Evolutionary conservation across 92 coral and sea anemone species (phyloP), one percentile per base, ranked within the genome.

Genomic region (Nematostella vectensis): DNA sequence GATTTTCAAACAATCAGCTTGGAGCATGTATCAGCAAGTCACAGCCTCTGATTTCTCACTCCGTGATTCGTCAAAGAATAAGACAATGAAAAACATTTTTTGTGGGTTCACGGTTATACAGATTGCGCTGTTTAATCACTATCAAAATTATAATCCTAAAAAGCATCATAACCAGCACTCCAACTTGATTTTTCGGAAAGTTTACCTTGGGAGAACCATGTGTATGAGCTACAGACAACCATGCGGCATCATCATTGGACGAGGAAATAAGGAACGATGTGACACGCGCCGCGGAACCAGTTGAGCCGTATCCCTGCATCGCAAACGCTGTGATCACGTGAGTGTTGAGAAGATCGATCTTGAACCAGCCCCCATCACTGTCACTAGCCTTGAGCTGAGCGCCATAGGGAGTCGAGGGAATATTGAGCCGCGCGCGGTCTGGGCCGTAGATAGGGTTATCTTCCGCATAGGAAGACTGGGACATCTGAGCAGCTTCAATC

Each of bases 281-380:
- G 19, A 17, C 18, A 9, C 18, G 17, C 18, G 53, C 53, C 18
- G 8, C 18, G 18, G 9, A 4, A 20, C 17, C 17, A 47, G 18
- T 9, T 4, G 8, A 47, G 18, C 53, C 53, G 17, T 47, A 47
- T 47, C 53, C 53, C 53, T 47, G 53, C 18, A 21, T 47, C 8
- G 53, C 53, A n/a, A 47, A 4, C 6, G 19, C 53, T 8, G 53
- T 47, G 6, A 47, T 20, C 19, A 15, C 18, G 11, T 47, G 8
- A 6, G 18, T 21, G 6, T 6, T 9, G 11, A 47, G 17, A 9
- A 47, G 18, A 47, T 47, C 53, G 18, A 47, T 21, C 6, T 17
- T 8, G 17, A 47, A 47, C n/a, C n/a, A n/a, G 19, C 53, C 6
- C 18, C 17, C 9, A 21, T 47, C 17, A 4, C 11, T 15, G 25